These are phyloP conservation scores for Cygnus olor DNA, from an alignment of 2,797 vertebrate genomes.

Conservation along the genomic window DNA sequence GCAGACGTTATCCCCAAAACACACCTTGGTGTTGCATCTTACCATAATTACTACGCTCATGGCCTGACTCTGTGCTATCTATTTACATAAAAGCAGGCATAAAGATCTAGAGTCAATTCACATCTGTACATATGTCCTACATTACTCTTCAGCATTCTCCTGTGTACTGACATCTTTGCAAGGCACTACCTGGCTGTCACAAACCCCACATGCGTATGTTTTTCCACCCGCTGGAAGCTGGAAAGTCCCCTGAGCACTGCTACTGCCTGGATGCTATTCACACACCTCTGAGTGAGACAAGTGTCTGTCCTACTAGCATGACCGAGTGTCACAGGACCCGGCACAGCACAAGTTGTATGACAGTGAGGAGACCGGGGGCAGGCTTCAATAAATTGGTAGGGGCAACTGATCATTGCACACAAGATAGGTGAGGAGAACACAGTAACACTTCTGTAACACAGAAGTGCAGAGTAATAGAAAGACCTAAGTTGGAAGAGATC, in stretches of 20 bases:
- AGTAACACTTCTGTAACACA: too few relatives aligned
- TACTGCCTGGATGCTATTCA: not conserved
- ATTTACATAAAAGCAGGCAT: not conserved
- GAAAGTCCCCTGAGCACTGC: not conserved
- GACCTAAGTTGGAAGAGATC: not conserved
- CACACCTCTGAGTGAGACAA: not conserved
- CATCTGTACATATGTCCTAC: not conserved
- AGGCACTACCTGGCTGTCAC: not conserved
- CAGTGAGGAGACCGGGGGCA: not conserved
- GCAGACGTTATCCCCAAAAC: not conserved
- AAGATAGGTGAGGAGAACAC: not conserved
- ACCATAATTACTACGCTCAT: not conserved
- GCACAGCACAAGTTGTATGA: not conserved
- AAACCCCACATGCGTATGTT: not conserved
- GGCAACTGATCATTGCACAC: not conserved
- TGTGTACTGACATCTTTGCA: not conserved
- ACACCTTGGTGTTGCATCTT: not conserved
- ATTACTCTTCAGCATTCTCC: not conserved
- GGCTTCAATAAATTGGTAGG: not conserved
- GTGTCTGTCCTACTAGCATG: not conserved
- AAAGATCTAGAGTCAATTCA: not conserved
- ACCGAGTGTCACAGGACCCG: not conserved
- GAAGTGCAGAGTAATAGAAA: not conserved
- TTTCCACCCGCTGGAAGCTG: not conserved
- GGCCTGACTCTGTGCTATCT: not conserved